Conservation (phyloP, 2,797 vertebrate species). For the Merluccius polli region DNA sequence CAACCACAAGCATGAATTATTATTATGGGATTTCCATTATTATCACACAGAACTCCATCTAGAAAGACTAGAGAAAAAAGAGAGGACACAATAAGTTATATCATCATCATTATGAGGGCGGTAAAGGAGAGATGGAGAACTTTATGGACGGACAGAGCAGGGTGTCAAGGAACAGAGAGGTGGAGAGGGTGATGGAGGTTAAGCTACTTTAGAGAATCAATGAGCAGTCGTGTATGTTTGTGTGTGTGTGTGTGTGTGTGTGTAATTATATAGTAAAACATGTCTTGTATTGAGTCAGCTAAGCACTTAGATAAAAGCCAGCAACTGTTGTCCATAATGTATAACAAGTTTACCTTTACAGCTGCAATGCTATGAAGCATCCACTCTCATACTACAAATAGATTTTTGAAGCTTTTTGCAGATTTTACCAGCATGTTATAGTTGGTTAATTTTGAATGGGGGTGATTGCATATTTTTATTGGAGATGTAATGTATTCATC, state of each 20-base stretch:
- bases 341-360: background rate
- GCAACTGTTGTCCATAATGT: background rate
- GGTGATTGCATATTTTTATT: background rate
- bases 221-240: constrained; percentile 31
- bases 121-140: background rate
- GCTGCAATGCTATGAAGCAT: background rate
- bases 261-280: too few species aligned
- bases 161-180: background rate
- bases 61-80: background rate
- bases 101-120: background rate
- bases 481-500: constrained; percentile 25
- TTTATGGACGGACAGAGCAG: constrained; percentile 7
- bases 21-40: background rate
- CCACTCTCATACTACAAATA: background rate
- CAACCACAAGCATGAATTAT: background rate
- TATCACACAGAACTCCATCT: background rate
- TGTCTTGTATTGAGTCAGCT: too few species aligned
- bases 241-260: constrained; percentile 5
- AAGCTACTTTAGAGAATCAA: constrained; percentile 21
- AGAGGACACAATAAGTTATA: background rate
- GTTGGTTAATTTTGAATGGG: background rate
- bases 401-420: background rate
- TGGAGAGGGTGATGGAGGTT: background rate
- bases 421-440: background rate
- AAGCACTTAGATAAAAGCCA: background rate